Percentiles rank a stretch among this genome's conserved stretches.
phyloP scores from a whole-genome alignment of 2,888 invertebrate genomes.

The Podabrus alpinus region DNA sequence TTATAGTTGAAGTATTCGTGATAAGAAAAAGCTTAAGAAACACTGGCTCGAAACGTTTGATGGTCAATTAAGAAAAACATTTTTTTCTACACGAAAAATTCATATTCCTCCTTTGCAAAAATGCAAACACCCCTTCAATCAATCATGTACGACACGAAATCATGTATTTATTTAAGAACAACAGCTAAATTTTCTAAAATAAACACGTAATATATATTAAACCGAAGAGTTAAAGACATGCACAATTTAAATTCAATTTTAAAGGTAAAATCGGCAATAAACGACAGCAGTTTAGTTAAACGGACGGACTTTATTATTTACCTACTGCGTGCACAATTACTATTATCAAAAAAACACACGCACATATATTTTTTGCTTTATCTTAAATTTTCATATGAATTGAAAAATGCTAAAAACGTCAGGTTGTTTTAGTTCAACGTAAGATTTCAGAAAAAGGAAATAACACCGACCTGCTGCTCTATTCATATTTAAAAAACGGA shows the following conservation, averaged over 20 bases:
- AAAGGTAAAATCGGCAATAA: constrained; percentile 2
- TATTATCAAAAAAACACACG: constrained; percentile 16
- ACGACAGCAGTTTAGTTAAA: constrained; percentile 12
- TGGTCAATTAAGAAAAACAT: background rate
- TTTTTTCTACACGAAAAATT: constrained; percentile 8
- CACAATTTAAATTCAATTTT: constrained; percentile 1
- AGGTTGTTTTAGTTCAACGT: constrained; percentile 9
- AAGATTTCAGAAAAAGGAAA: background rate
- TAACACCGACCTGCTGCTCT: constrained; percentile 1
- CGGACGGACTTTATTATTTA: constrained; percentile 16
- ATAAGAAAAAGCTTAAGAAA: background rate
- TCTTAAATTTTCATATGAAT: constrained; percentile 18
- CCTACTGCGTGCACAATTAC: constrained; percentile 9
- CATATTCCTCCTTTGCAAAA: constrained; percentile 3
- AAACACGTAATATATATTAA: constrained; percentile 15
- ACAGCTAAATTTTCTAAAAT: constrained; percentile 1
- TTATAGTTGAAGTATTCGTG: no score
- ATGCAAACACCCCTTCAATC: constrained; percentile 4
- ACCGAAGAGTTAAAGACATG: background rate
- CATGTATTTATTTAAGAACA: constrained; percentile 8
- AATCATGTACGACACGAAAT: constrained; percentile 9
- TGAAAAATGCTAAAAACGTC: constrained; percentile 22
- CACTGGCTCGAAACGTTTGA: background rate
- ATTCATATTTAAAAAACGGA: constrained; percentile 26
- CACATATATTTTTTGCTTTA: constrained; percentile 10